Evolutionary conservation across 1,140 invertebrate genomes (phyloP).

Genomic region (Zaprionus davidi): DNA sequence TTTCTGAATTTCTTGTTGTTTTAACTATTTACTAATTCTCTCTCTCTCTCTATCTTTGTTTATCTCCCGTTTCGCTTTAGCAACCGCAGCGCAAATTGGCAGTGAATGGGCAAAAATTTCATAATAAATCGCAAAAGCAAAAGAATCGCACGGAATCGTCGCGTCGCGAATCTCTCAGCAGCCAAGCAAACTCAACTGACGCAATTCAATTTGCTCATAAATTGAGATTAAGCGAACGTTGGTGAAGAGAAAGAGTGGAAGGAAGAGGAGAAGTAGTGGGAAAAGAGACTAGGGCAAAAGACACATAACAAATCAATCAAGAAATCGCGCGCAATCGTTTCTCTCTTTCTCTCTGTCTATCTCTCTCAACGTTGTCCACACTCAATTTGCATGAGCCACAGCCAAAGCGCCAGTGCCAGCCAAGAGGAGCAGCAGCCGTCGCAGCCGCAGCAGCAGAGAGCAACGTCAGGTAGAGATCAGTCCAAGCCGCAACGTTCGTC

Average conservation of each 20-base stretch:
- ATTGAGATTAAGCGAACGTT: slow-evolving; percentile 74
- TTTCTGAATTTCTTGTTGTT: slow-evolving; percentile 50
- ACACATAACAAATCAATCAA: slow-evolving; percentile 77
- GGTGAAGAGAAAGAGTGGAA: slow-evolving; percentile 14
- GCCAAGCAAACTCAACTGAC: slow-evolving; percentile 58
- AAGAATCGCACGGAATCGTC: slow-evolving; percentile 21
- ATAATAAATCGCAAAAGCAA: slow-evolving; percentile 67
- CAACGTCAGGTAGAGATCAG: slow-evolving; percentile 32
- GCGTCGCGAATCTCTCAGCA: slow-evolving; percentile 11
- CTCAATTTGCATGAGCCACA: slow-evolving; percentile 78
- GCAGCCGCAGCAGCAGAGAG: not conserved
- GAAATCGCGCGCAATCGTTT: not conserved
- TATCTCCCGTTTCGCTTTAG: slow-evolving; percentile 31
- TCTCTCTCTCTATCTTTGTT: slow-evolving; percentile 23
- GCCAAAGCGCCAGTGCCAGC: slow-evolving; percentile 38
- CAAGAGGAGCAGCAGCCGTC: slow-evolving; percentile 29
- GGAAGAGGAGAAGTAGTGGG: slow-evolving; percentile 6
- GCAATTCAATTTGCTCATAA: slow-evolving; percentile 82
- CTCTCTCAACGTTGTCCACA: slow-evolving; percentile 36
- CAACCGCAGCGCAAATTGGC: slow-evolving; percentile 62
- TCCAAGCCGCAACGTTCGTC: slow-evolving; percentile 48
- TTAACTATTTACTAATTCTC: slow-evolving; percentile 21
- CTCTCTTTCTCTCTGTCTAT: not conserved
- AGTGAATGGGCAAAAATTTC: slow-evolving; percentile 76
- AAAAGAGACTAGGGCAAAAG: slow-evolving; percentile 19